Base-by-base conservation (phyloP, 2,888 invertebrate species). In the Heteromyza rotundicornis region DNA sequence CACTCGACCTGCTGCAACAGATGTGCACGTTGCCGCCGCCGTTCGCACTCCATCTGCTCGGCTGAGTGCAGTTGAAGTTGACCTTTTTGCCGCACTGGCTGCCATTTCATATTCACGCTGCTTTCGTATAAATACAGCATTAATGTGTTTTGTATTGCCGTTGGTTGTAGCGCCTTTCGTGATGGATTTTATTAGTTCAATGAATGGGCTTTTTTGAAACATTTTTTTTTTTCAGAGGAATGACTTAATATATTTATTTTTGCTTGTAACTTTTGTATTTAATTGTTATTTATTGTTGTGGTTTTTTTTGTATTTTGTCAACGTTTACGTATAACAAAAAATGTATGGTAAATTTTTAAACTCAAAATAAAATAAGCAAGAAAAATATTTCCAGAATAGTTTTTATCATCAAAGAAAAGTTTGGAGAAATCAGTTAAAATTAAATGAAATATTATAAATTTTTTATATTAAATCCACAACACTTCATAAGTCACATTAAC, bases 31-130 rank as follows among this genome's bases (percentile, higher is more conserved):
- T n/a, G n/a, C n/a, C 40, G 3, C 3, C 40, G 8, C 12, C 40
- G 40, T 3, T 40, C 3, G 40, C 40, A 40, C 10, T 40, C 40
- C 14, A 7, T 12, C n/a, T n/a, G 40, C 47, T 17, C 19, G 2
- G 47, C 47, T 47, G 47, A 17, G 19, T 5, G 5, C 47, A 47
- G 5, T 19, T 14, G 47, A 19, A 62, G 63, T 57, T 74, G 77
- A 74, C 74, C 74, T 74, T 74, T 74, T 23, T 68, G 67, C n/a
- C n/a, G n/a, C 63, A 22, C 50, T 32, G 49, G 35, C 57, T 57
- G 57, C 50, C 57, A 57, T 57, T 57, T 50, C 35, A 32, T 49
- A n/a, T n/a, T 32, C 7, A n/a, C 16, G 40, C 14, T 52, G 50
- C 16, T 32, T 36, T 24, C n/a, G n/a, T n/a, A n/a, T 17, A 47